Percentiles rank a stretch among this genome's conserved stretches.
These are phyloP conservation scores for Dendrocincla fuliginosa DNA, from an alignment of 2,797 vertebrate genomes.

Conservation along the genomic window DNA sequence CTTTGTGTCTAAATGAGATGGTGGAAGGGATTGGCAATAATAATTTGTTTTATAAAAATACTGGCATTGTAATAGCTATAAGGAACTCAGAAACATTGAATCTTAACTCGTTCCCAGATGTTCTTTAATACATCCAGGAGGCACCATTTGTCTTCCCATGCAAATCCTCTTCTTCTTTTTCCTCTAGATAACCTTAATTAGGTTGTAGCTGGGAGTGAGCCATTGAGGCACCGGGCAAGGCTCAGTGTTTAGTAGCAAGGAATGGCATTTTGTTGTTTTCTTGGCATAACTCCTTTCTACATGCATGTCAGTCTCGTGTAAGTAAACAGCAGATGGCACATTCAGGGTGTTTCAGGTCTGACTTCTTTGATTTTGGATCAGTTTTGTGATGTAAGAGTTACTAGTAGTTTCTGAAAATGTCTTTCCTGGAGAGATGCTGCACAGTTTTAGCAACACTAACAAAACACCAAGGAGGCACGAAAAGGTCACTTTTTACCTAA, in stretches of 20 bases:
- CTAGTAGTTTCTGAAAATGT: background rate
- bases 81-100: background rate
- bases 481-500: background rate
- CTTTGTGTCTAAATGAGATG: background rate
- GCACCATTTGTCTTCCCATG: background rate
- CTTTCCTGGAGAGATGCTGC: background rate
- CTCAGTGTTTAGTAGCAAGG: background rate
- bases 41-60: background rate
- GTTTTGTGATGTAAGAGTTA: background rate
- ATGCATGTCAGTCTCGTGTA: background rate
- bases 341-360: background rate
- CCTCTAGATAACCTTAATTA: background rate
- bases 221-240: background rate
- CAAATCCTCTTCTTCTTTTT: background rate
- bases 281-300: background rate
- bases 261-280: background rate
- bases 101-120: background rate
- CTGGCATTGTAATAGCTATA: background rate
- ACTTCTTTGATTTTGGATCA: background rate
- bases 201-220: background rate
- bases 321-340: background rate
- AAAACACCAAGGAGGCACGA: background rate
- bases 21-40: background rate
- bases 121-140: background rate
- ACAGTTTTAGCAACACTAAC: background rate